Evolutionary conservation across 2,113 vertebrate species (phyloP).

Genomic region (Rhadina sibilatrix): DNA sequence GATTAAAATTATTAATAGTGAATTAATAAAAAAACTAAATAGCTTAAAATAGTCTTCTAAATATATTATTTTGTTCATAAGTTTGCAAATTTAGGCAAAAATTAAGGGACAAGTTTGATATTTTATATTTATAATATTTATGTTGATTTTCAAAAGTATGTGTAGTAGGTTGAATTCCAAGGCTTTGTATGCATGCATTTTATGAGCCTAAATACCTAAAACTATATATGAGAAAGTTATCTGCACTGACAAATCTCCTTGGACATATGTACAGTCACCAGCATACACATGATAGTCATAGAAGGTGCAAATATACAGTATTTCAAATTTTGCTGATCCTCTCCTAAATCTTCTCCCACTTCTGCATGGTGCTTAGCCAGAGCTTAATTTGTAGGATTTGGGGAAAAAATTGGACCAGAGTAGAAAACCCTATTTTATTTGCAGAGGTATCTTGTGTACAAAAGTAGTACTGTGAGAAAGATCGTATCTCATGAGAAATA

Average conservation of each 20-base stretch:
- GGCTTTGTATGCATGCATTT: not conserved
- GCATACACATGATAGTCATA: not conserved
- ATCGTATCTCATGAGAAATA: not conserved
- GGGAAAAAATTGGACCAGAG: not conserved
- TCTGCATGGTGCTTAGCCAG: not conserved
- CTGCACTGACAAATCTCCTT: not conserved
- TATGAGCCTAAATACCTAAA: not conserved
- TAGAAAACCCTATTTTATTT: not conserved
- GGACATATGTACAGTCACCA: not conserved
- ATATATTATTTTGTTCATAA: not conserved
- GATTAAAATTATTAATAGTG: not conserved
- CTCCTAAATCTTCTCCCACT: not conserved
- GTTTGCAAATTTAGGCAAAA: not conserved
- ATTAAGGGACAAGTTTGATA: not conserved
- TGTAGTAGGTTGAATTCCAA: not conserved
- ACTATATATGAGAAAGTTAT: not conserved
- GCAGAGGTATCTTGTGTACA: not conserved
- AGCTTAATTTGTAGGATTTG: not conserved
- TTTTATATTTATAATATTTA: not conserved
- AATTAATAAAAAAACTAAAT: not conserved
- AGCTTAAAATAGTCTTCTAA: not conserved
- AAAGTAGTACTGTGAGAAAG: not conserved
- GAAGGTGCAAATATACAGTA: not conserved
- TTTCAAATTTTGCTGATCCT: not conserved
- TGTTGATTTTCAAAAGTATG: not conserved